Base-by-base conservation (phyloP, 2,113 vertebrate species). In the Pelecanus crispus region DNA sequence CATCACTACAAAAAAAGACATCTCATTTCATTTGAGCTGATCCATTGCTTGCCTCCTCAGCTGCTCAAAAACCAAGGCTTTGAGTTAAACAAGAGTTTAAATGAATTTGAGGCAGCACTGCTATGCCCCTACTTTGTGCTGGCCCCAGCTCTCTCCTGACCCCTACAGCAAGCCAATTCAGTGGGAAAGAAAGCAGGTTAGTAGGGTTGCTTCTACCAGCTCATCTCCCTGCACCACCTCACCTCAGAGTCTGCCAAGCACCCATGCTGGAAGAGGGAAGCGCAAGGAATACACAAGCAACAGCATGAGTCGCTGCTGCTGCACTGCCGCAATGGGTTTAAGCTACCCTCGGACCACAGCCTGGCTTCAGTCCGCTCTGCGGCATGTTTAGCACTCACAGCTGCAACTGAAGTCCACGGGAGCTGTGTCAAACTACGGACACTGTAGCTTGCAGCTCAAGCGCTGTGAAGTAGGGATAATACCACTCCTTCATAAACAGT, bases 241-340 rank as follows among this genome's bases (percentile, higher is more conserved):
- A 67, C 34, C 77, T 53, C 5, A 0, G 32, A 72, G 53, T 6
- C 28, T 56, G 36, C 17, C 62, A 73, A 73, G 40, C 36, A 72
- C 2, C 16, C 0, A 0, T 4, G 32, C 34, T 6, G 28, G 44
- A 61, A 3, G 0, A 73, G 8, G 20, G 14, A 68, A 58, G 8
- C 14, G 11, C 9, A 40, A 83, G 26, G 36, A 88, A 59, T 2
- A 42, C 0, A 0, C 10, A 62, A 62, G 17, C 17, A 44, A 50
- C 0, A 71, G 40, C 44, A 29, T 0, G 5, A 34, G 80, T 8
- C 2, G 3, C 63, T 52, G 70, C n/a, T 45, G 17, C 55, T 49
- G 29, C 16, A 5, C 73, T 32, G 31, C 38, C 2, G 3, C 50
- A 34, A 14, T 1, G 7, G 19, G 52, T n/a, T 68, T 24, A 8